Base-by-base conservation (phyloP, 2,113 vertebrate genomes). In the Tursiops truncatus region DNA sequence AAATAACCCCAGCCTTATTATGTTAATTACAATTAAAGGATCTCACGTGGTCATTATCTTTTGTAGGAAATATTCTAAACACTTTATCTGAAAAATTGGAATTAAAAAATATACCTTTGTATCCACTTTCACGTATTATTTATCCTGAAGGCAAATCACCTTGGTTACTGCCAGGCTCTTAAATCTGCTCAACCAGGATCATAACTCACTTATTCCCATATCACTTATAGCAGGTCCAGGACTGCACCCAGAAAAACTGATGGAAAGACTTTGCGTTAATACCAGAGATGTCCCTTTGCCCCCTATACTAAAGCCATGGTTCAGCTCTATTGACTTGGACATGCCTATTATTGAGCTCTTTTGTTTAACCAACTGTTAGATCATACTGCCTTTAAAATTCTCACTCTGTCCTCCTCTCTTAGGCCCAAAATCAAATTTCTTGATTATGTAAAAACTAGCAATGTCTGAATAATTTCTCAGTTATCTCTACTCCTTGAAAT, bases 11-110 rank as follows among this genome's bases (percentile, higher is more conserved):
- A 74, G 73, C 33, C 17, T 80, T 91, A 82, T 47, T 53, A 44
- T 1, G 36, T 89, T 47, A 67, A 12, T 47, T 68, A 25, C 8
- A 47, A 91, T 79, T 94, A 36, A 89, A 74, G 13, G 31, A 36
- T 83, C 31, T 89, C 47, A n/a, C 79, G 23, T 31, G 10, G 10
- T 12, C 17, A 91, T 36, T 33, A 50, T 89, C 11, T 85, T 93
- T 80, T 65, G 10, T 6, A 94, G 20, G 13, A 95, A 96, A 71
- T 91, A 91, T 65, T 87, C 36, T 93, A 90, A 74, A 86, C 11
- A 93, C 1, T 71, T 67, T 53, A 60, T 71, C 20, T 82, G 7
- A 41, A 7, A 96, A 96, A 71, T 93, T 93, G 70, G 56, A 95
- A 56, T 88, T 85, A 5, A 1, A 47, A 50, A 74, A 94, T 80